A percentile compares a stretch with the other conserved stretches of the same genome.
phyloP scores from a whole-genome alignment of 2,113 vertebrate genomes.

The Gavialis gangeticus region DNA sequence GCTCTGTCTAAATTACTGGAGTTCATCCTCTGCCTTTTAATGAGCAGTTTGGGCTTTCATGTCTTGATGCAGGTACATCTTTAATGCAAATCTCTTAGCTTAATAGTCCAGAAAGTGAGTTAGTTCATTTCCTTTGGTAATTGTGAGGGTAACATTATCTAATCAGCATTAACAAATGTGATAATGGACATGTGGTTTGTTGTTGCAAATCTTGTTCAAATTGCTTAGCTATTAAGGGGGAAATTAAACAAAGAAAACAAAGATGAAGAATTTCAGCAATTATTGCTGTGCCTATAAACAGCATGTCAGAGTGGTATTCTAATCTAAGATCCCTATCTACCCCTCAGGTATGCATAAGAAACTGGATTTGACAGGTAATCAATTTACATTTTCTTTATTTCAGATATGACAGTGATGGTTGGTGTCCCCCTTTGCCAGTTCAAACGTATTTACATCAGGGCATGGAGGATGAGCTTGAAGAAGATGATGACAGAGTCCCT shows the following conservation, averaged over 20 bases:
- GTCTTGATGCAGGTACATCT: background rate
- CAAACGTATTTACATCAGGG: slow-evolving; percentile 98
- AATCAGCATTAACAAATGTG: slow-evolving; percentile 38
- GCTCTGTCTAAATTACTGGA: background rate
- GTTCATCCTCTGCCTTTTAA: slow-evolving; percentile 51
- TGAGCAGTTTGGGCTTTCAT: slow-evolving; percentile 32
- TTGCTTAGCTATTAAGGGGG: background rate
- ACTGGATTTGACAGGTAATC: background rate
- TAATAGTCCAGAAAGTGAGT: slow-evolving; percentile 22
- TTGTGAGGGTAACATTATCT: slow-evolving; percentile 28
- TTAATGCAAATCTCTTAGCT: background rate
- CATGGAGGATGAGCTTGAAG: slow-evolving; percentile 98
- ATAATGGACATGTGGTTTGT: slow-evolving; percentile 31
- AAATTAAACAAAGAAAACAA: background rate
- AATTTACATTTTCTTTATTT: slow-evolving; percentile 39
- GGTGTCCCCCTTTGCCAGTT: slow-evolving; percentile 94
- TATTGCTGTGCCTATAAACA: background rate
- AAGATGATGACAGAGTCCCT: slow-evolving; percentile 96
- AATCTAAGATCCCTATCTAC: background rate
- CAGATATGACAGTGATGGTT: slow-evolving; percentile 96
- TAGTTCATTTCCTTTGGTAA: slow-evolving; percentile 52
- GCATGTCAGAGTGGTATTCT: rapidly evolving
- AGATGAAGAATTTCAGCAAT: background rate
- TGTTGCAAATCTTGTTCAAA: background rate
- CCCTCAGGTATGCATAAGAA: rapidly evolving